Percentiles rank a stretch among this genome's conserved stretches.
Conservation (phyloP, 2,797 vertebrate genomes). For the Hapalemur alaotrensis region DNA sequence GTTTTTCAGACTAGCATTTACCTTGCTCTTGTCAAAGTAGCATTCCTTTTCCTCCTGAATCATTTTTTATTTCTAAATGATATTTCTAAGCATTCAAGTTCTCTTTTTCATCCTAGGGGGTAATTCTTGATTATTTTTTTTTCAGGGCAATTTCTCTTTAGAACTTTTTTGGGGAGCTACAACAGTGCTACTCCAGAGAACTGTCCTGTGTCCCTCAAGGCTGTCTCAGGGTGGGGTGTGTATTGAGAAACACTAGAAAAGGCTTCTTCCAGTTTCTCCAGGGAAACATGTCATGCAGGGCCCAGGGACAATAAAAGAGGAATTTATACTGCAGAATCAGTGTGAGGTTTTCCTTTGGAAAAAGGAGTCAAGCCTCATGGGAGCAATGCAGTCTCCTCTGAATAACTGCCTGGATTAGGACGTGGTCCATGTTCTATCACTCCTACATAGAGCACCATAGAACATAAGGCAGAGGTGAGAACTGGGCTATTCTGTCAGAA, state of each 20-base stretch:
- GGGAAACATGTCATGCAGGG: neutral
- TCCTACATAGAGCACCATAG: neutral
- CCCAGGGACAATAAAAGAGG: neutral
- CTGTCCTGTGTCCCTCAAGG: neutral
- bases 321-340: neutral
- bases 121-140: neutral
- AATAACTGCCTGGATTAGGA: neutral
- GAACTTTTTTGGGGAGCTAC: neutral
- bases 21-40: neutral
- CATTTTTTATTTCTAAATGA: neutral
- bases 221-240: neutral
- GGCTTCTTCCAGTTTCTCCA: neutral
- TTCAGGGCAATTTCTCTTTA: neutral
- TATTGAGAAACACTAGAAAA: neutral
- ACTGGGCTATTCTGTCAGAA: neutral
- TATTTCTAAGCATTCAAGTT: neutral
- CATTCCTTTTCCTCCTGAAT: neutral
- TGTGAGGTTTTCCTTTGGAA: neutral
- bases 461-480: neutral
- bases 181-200: neutral
- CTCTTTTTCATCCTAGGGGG: neutral
- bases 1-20: neutral
- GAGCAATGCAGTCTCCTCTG: neutral
- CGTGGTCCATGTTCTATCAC: neutral
- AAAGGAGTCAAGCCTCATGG: neutral